A percentile compares a stretch with the other conserved stretches of the same genome.
Conservation (phyloP, 1,140 invertebrate species). For the Diorhabda carinulata region DNA sequence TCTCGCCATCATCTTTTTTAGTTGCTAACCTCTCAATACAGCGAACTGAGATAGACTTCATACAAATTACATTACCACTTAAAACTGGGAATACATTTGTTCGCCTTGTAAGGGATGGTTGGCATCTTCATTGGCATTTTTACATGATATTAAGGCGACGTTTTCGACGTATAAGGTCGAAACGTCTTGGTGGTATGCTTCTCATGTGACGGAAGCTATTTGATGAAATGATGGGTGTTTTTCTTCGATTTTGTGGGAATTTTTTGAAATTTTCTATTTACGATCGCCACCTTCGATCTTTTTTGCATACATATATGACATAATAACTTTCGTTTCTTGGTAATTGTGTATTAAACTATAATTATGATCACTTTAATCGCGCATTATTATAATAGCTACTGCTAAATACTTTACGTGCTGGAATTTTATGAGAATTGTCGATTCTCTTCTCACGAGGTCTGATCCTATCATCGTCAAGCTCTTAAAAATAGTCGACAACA, state of each 20-base stretch:
- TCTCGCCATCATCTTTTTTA: constrained; percentile 23
- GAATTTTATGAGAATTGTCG: no score
- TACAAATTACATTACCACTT: constrained; percentile 34
- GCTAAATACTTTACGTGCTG: no score
- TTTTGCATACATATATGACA: constrained; percentile 24
- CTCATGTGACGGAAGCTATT: constrained; percentile 32
- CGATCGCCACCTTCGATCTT: constrained; percentile 24
- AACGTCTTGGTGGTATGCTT: constrained; percentile 25
- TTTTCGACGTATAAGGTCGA: constrained; percentile 25
- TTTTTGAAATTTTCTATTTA: constrained; percentile 25
- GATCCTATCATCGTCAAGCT: no score
- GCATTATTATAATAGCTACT: no score
- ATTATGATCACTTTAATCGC: no score
- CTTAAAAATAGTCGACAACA: no score
- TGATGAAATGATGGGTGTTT: constrained; percentile 21
- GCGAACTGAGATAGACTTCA: constrained; percentile 29
- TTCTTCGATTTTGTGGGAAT: constrained; percentile 25
- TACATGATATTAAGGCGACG: constrained; percentile 30
- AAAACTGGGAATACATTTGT: constrained; percentile 22
- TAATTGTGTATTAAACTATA: no score
- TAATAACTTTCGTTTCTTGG: no score
- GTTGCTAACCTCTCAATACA: constrained; percentile 27
- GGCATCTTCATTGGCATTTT: constrained; percentile 36
- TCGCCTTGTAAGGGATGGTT: constrained; percentile 26
- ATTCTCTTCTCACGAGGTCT: no score